These are phyloP conservation scores for Melolontha melolontha DNA, from an alignment of 2,888 invertebrate genomes.

Conservation along the genomic window DNA sequence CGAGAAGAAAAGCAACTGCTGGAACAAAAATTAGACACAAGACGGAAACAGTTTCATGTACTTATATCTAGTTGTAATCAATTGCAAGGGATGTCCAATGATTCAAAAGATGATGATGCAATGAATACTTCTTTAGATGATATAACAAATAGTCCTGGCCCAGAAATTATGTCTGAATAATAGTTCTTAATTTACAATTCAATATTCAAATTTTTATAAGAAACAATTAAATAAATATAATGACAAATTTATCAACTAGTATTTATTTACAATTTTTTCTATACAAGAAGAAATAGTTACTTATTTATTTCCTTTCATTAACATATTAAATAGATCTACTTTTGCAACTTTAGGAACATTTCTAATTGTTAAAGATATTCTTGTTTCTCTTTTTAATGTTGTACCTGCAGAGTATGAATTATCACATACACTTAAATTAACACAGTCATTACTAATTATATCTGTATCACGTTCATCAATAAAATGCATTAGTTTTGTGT, in stretches of 20 bases:
- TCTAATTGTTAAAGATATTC: constrained; percentile 92
- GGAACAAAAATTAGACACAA: constrained; percentile 81
- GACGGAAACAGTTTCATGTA: constrained; percentile 92
- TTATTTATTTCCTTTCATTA: constrained; percentile 37
- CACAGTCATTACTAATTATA: constrained; percentile 70
- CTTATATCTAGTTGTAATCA: constrained; percentile 89
- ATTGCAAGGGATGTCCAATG: constrained; percentile 83
- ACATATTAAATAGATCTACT: constrained; percentile 71
- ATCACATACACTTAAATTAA: constrained; percentile 76
- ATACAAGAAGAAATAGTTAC: constrained; percentile 16
- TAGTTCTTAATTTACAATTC: constrained; percentile 11
- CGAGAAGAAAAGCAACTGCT: constrained; percentile 78
- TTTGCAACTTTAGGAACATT: constrained; percentile 90
- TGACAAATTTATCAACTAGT: constrained; percentile 2
- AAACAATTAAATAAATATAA: constrained; percentile 5
- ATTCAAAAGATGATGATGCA: constrained; percentile 70
- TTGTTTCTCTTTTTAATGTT: constrained; percentile 72
- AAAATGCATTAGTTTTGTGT: constrained; percentile 86
- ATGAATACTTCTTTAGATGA: constrained; percentile 68
- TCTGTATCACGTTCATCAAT: constrained; percentile 82
- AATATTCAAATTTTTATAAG: neutral
- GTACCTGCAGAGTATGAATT: constrained; percentile 69
- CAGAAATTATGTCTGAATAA: constrained; percentile 63
- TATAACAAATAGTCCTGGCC: constrained; percentile 60
- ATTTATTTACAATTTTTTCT: constrained; percentile 30